phyloP scores from a whole-genome alignment of 2,797 vertebrate species.

The Gouania willdenowi region DNA sequence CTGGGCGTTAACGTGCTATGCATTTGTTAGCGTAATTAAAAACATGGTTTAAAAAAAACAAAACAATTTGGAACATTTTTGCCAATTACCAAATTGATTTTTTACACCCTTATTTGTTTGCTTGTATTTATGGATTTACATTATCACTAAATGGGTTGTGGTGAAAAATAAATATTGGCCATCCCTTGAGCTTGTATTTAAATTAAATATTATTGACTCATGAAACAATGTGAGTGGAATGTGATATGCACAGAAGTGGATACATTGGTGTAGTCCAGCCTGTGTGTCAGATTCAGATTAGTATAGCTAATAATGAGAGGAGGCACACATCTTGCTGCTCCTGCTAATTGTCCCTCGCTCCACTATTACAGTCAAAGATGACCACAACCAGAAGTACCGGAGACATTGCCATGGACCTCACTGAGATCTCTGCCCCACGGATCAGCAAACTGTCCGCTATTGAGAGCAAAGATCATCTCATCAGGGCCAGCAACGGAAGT shows the following conservation, averaged over 20 bases:
- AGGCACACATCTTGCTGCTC: neutral
- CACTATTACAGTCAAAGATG: conserved; percentile 82
- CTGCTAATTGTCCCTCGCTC: conserved; percentile 1
- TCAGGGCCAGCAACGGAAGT: conserved; percentile 95
- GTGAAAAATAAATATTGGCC: no score
- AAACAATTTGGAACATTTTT: no score
- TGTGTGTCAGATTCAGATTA: conserved; percentile 48
- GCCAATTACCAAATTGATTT: no score
- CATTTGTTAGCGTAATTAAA: no score
- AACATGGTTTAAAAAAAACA: no score
- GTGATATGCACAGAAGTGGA: conserved; percentile 16
- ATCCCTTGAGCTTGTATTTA: no score
- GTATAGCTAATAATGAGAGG: conserved; percentile 58
- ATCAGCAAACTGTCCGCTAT: conserved; percentile 78
- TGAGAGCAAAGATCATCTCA: conserved; percentile 86
- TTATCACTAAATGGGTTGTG: no score
- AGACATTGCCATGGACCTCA: conserved; percentile 92
- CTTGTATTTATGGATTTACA: no score
- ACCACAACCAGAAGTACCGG: conserved; percentile 87
- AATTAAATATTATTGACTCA: no score
- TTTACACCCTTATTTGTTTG: no score
- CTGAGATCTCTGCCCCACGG: conserved; percentile 79
- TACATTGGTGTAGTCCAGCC: conserved; percentile 35
- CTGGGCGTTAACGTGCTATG: no score
- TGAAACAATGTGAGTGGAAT: conserved; percentile 13